A percentile compares a stretch with the other conserved stretches of the same genome.
phyloP scores from a whole-genome alignment of 2,888 invertebrate genomes.

The Thera britannica region DNA sequence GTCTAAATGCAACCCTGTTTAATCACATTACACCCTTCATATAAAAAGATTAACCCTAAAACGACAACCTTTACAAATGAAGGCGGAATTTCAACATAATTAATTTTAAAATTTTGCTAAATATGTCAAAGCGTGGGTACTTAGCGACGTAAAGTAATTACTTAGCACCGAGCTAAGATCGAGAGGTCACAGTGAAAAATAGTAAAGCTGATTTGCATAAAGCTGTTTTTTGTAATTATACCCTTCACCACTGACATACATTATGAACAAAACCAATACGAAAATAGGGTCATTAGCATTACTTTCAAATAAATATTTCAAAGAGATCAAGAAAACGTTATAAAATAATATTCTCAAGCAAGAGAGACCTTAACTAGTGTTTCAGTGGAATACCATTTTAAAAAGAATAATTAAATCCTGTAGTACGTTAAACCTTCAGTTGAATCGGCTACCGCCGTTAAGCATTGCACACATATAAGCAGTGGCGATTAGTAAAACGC shows the following conservation, averaged over 20 bases:
- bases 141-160: constrained; percentile 48
- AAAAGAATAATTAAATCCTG: too few relatives aligned
- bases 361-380: too few relatives aligned
- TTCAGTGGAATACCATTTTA: too few relatives aligned
- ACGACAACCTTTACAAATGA: constrained; percentile 39
- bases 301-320: too few relatives aligned
- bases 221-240: background rate
- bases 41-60: constrained; percentile 44
- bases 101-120: constrained; percentile 48
- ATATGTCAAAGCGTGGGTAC: constrained; percentile 42
- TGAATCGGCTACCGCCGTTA: too few relatives aligned
- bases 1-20: constrained; percentile 34
- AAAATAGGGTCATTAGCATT: too few relatives aligned
- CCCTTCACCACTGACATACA: background rate
- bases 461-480: too few relatives aligned
- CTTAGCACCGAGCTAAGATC: constrained; percentile 40
- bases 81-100: constrained; percentile 47
- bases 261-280: too few relatives aligned
- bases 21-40: constrained; percentile 37
- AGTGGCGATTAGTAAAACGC: too few relatives aligned
- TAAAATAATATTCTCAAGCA: too few relatives aligned
- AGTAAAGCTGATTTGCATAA: background rate
- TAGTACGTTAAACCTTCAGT: too few relatives aligned
- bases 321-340: too few relatives aligned
- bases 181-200: constrained; percentile 16